These are phyloP conservation scores for Dynastes tityus DNA, from an alignment of 2,888 invertebrate species.

Conservation along the genomic window DNA sequence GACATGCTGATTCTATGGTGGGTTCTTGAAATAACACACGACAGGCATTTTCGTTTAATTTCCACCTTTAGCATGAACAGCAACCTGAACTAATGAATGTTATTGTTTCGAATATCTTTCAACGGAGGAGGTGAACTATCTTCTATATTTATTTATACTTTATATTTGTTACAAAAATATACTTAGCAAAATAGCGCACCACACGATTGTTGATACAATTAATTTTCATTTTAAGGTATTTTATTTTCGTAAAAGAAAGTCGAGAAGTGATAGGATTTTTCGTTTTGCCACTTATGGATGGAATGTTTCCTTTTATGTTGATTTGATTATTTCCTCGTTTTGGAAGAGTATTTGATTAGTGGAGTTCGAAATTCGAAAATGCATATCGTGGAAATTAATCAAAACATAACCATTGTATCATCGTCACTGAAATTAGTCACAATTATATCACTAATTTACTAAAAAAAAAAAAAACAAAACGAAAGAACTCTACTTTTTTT, in stretches of 20 bases:
- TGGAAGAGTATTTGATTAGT: constrained; percentile 25
- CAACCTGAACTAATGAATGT: constrained; percentile 15
- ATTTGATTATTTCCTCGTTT: constrained; percentile 37
- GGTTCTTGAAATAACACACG: constrained; percentile 55
- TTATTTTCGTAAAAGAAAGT: constrained; percentile 22
- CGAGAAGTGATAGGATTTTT: constrained; percentile 31
- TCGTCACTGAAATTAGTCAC: constrained; percentile 67
- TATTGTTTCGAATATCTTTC: constrained; percentile 24
- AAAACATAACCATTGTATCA: constrained; percentile 58
- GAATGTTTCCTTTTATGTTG: constrained; percentile 57
- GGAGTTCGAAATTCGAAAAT: constrained; percentile 36
- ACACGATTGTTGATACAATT: constrained; percentile 56
- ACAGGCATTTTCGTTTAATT: constrained; percentile 41
- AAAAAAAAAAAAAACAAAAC: constrained; percentile 55
- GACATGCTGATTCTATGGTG: constrained; percentile 68
- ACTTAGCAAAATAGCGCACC: constrained; percentile 68
- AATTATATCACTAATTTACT: constrained; percentile 67
- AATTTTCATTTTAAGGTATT: constrained; percentile 21
- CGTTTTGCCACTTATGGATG: constrained; percentile 51
- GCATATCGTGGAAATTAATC: constrained; percentile 40
- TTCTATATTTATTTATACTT: constrained; percentile 62
- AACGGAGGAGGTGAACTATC: constrained; percentile 65
- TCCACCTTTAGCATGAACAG: constrained; percentile 27
- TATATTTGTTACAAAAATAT: constrained; percentile 66
- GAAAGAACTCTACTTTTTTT: constrained; percentile 57